These are phyloP conservation scores for Peribatodes rhomboidaria DNA, from an alignment of 2,888 invertebrate species.

Conservation along the genomic window DNA sequence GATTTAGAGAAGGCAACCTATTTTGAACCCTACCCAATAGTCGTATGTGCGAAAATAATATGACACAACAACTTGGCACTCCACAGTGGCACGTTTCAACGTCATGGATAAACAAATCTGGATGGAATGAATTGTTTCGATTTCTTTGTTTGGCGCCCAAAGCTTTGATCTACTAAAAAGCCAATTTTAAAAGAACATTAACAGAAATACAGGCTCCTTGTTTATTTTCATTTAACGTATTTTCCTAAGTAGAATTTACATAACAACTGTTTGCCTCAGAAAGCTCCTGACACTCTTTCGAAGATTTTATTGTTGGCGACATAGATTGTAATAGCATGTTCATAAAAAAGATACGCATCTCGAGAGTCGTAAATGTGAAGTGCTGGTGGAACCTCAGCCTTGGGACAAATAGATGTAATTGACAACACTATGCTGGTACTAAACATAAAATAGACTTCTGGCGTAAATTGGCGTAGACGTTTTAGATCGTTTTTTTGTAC, in stretches of 20 bases:
- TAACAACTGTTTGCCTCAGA: constrained; percentile 12
- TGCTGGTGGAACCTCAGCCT: constrained; percentile 54
- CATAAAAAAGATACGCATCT: constrained; percentile 55
- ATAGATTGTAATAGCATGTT: constrained; percentile 44
- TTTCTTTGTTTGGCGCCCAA: constrained; percentile 42
- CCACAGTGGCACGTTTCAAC: constrained; percentile 9
- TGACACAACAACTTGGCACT: constrained; percentile 6
- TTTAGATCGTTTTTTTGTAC: not conserved
- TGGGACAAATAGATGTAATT: constrained; percentile 67
- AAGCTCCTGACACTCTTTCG: constrained; percentile 18
- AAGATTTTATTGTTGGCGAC: constrained; percentile 32
- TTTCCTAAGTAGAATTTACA: constrained; percentile 2
- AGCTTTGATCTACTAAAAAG: constrained; percentile 20
- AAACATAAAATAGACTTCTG: constrained; percentile 1
- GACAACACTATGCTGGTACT: constrained; percentile 43
- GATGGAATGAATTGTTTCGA: constrained; percentile 45
- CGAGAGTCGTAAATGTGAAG: constrained; percentile 57
- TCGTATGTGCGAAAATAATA: constrained; percentile 3
- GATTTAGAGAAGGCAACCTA: constrained; percentile 4
- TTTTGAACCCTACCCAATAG: constrained; percentile 10
- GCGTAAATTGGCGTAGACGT: not conserved
- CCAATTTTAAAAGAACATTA: constrained; percentile 17
- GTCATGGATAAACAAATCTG: constrained; percentile 38
- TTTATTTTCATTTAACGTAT: constrained; percentile 10
- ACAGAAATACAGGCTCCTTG: constrained; percentile 5